Conservation (phyloP, 1,140 invertebrate species). For the Drosophila paulistorum region DNA sequence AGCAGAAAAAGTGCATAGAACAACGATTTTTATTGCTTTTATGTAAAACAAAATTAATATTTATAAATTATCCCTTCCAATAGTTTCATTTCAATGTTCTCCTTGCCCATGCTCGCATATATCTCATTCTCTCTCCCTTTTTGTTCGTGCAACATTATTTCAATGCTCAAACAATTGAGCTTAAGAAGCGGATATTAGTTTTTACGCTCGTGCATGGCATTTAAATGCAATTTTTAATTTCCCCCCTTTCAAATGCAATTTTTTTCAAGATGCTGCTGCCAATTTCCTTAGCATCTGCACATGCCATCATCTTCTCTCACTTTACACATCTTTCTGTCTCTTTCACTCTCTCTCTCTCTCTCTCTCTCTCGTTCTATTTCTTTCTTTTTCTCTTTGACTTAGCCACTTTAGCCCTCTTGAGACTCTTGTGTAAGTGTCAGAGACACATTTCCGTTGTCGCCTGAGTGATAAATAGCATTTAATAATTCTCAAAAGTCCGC, state of each 20-base stretch:
- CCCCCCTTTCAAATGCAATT: constrained; percentile 58
- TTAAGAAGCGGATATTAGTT: constrained; percentile 68
- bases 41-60: too few species aligned
- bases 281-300: constrained; percentile 66
- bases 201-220: constrained; percentile 73
- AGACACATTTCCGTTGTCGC: constrained; percentile 62
- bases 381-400: neutral
- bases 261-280: constrained; percentile 53
- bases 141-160: constrained; percentile 7
- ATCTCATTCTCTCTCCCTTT: neutral
- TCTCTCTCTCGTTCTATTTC: too few species aligned
- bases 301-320: constrained; percentile 34
- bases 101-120: neutral
- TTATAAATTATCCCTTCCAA: neutral
- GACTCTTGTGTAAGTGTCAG: constrained; percentile 53
- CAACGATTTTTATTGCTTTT: neutral
- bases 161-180: constrained; percentile 35
- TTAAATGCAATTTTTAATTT: constrained; percentile 76
- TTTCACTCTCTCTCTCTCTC: neutral
- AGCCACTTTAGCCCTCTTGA: constrained; percentile 15
- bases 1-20: too few species aligned
- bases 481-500: constrained; percentile 50
- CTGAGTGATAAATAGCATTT: constrained; percentile 68
- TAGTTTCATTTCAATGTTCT: neutral
- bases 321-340: neutral